A percentile compares a stretch with the other conserved stretches of the same genome.
Conservation (phyloP, 2,797 vertebrate genomes). For the Melanotaenia maccullochi region DNA sequence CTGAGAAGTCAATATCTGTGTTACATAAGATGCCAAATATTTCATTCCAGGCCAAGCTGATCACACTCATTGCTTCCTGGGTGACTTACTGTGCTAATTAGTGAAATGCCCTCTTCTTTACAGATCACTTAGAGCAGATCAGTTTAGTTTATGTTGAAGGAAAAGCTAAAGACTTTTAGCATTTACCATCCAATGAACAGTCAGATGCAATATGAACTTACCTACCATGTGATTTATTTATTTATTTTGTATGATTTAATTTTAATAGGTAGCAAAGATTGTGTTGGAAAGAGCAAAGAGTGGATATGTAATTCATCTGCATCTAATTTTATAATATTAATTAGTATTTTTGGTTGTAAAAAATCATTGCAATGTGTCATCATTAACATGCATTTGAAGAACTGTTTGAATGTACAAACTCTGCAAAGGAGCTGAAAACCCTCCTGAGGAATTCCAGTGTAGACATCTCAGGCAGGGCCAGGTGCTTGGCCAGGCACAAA, state of each 20-base stretch:
- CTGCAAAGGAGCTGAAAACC: conserved; percentile 39
- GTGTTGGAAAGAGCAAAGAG: conserved; percentile 17
- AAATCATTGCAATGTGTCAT: conserved; percentile 17
- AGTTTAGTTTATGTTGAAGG: conserved; percentile 4
- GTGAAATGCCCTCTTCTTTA: conserved; percentile 32
- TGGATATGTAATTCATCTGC: conserved; percentile 24
- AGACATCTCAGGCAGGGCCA: conserved; percentile 55
- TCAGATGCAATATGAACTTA: background rate
- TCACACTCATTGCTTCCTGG: background rate
- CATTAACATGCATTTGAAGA: conserved; percentile 28
- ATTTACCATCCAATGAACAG: background rate
- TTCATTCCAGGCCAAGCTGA: conserved; percentile 6
- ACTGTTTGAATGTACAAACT: conserved; percentile 14
- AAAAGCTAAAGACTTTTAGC: conserved; percentile 15
- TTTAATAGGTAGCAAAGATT: conserved; percentile 27
- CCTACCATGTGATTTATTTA: background rate
- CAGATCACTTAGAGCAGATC: conserved; percentile 13
- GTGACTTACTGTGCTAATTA: conserved; percentile 26
- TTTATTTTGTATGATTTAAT: background rate
- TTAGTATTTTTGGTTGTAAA: conserved; percentile 30
- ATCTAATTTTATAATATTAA: conserved; percentile 39
- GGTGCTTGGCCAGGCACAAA: conserved; percentile 47
- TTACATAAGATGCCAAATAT: conserved; percentile 14
- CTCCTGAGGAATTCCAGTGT: conserved; percentile 36
- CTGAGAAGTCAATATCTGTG: conserved; percentile 8